These are phyloP conservation scores for Melolontha melolontha DNA, from an alignment of 2,888 invertebrate genomes.

Conservation along the genomic window DNA sequence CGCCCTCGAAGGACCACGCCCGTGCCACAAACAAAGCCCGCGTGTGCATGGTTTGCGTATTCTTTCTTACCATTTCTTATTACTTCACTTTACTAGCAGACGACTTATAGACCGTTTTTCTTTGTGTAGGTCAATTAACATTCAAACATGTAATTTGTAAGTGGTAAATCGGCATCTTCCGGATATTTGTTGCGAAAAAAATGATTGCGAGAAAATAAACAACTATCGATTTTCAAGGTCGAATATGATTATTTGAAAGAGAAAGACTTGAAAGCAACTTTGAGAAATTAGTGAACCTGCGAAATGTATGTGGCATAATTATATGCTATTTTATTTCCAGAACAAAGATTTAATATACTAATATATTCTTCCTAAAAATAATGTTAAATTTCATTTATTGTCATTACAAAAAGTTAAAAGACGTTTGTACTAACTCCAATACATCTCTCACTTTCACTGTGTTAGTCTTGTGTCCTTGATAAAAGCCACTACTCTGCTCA, in stretches of 20 bases:
- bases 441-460: too few relatives aligned
- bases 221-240: slow-evolving; percentile 1
- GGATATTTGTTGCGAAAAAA: slow-evolving; percentile 2
- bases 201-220: neutral
- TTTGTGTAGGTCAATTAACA: neutral
- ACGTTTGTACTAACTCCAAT: too few relatives aligned
- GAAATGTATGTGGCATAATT: too few relatives aligned
- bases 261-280: too few relatives aligned
- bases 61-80: neutral
- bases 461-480: too few relatives aligned
- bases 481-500: too few relatives aligned
- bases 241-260: neutral
- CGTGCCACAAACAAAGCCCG: slow-evolving; percentile 8
- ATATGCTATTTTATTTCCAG: too few relatives aligned
- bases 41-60: neutral
- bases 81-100: neutral
- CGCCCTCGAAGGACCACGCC: slow-evolving; percentile 32
- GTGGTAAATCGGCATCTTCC: neutral
- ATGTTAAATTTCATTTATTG: too few relatives aligned
- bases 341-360: too few relatives aligned
- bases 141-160: neutral
- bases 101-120: neutral
- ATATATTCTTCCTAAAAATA: too few relatives aligned
- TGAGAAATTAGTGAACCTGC: too few relatives aligned
- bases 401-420: too few relatives aligned